Percentiles rank a stretch among this genome's conserved stretches.
These are phyloP conservation scores for Epinotia brunnichana DNA, from an alignment of 2,888 invertebrate species.

Conservation along the genomic window DNA sequence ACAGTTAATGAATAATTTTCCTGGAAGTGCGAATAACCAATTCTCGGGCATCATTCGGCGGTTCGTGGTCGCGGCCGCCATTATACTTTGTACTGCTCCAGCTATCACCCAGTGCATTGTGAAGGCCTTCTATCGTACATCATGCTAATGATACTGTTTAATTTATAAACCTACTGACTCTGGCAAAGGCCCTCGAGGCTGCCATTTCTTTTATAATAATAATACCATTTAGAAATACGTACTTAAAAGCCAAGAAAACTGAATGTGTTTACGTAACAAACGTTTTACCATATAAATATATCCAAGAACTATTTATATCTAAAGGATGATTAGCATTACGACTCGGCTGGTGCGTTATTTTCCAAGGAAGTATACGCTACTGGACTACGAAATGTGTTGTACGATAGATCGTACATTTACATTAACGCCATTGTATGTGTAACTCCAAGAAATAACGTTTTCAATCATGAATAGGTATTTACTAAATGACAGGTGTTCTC, in stretches of 20 bases:
- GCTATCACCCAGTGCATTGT: no score
- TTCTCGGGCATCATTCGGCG: no score
- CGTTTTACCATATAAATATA: slow-evolving; percentile 26
- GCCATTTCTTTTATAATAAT: no score
- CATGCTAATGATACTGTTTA: no score
- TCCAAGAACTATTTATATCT: slow-evolving; percentile 29
- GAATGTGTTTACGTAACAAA: background rate
- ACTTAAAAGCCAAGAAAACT: background rate
- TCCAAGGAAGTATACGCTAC: slow-evolving; percentile 14
- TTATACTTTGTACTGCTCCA: no score
- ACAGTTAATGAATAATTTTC: no score
- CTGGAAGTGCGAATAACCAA: no score
- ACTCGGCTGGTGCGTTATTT: slow-evolving; percentile 6
- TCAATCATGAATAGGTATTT: background rate
- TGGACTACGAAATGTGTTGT: slow-evolving; percentile 2
- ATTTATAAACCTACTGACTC: no score
- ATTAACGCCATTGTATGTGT: background rate
- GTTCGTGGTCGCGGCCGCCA: no score
- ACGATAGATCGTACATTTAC: slow-evolving; percentile 8
- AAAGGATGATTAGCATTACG: slow-evolving; percentile 34
- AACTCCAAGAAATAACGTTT: background rate
- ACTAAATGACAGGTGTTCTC: background rate
- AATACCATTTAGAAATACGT: no score
- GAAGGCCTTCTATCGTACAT: no score
- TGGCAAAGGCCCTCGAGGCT: no score